Conservation (phyloP, 1,140 invertebrate species). For the Drosophila melanogaster region Release_6_plus_ISO1_MT NT_033779.5:8548001-8548500, state of each 20-base stretch:
- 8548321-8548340: slow-evolving; percentile 46
- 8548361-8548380: slow-evolving; percentile 25
- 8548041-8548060: not conserved
- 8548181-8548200: slow-evolving; percentile 33
- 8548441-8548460: slow-evolving; percentile 74
- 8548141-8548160: slow-evolving; percentile 1
- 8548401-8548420: slow-evolving; percentile 62
- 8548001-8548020: not conserved
- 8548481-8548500: slow-evolving; percentile 28
- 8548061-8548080: not conserved
- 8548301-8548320: slow-evolving; percentile 44
- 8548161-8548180: not conserved
- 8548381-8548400: slow-evolving; percentile 45
- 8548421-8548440: slow-evolving; percentile 56
- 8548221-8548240: slow-evolving; percentile 75
- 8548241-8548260: slow-evolving; percentile 54
- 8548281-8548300: slow-evolving; percentile 37
- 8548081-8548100: not conserved
- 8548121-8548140: not conserved
- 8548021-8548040: not conserved
- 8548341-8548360: slow-evolving; percentile 31
- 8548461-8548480: slow-evolving; percentile 44
- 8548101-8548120: not conserved
- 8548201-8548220: not conserved
- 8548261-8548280: slow-evolving; percentile 15